Base-by-base conservation (phyloP, 2,113 vertebrate species). In the Alethe castanea region DNA sequence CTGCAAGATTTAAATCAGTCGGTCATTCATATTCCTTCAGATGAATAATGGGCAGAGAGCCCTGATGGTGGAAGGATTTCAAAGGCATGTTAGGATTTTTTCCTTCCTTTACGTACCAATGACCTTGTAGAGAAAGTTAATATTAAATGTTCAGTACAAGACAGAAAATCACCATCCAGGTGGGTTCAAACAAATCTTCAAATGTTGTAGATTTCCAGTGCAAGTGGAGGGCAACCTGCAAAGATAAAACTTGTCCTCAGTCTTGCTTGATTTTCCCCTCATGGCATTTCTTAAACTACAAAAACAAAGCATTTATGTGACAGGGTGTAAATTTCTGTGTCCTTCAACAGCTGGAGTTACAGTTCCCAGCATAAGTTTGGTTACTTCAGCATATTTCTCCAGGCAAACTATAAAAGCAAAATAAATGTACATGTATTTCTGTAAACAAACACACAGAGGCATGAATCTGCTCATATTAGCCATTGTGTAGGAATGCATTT, bases 261-360 rank as follows among this genome's bases (percentile, higher is more conserved):
- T 31, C 48, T 89, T 93, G 18, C 29, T 65, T 64, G 15, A 36
- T 56, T 69, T 71, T 8, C 2, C 8, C 3, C 19, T 66, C 57
- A 36, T 24, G 42, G 25, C 28, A 19, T 81, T 65, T 60, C n/a
- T 48, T 42, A 38, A 94, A 80, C 29, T 16, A 89, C 64, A 96
- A 35, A 93, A 95, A 48, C n/a, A 19, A 67, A 86, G 25, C 56
- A 53, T 80, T 59, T 94, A 53, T 52, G 60, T 67, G 45, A 81
- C 72, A 80, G 33, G 26, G 25, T 80, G 38, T 38, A 65, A 88
- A 91, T 50, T 71, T 82, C 42, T 81, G 56, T 71, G 69, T 71
- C 80, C 67, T 48, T 29, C 66, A 87, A 47, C 77, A 80, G 48
- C 59, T 80, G 62, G 4, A 3, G 1, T 69, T 91, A n/a, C 50